These are phyloP conservation scores for Pseudococcus jackbeardsleyi DNA, from an alignment of 2,888 invertebrate genomes.

Conservation along the genomic window DNA sequence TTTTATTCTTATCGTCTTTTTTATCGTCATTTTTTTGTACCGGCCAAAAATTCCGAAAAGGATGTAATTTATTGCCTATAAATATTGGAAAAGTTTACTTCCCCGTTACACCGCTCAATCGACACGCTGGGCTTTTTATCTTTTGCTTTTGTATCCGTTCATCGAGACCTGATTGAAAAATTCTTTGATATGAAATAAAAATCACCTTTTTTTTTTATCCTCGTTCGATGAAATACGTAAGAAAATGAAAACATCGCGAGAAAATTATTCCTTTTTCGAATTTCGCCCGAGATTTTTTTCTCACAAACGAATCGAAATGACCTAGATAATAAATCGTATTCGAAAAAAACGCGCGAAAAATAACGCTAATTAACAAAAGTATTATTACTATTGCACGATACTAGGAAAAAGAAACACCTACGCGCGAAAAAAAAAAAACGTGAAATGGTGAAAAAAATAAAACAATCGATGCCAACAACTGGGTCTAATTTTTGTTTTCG, in stretches of 20 bases:
- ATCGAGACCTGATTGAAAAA: constrained; percentile 5
- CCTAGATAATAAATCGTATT: background rate
- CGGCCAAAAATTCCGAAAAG: background rate
- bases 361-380: no score
- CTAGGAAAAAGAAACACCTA: no score
- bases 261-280: background rate
- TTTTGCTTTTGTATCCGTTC: background rate
- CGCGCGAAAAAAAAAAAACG: no score
- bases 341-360: no score
- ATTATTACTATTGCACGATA: no score
- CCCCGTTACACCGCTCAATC: background rate
- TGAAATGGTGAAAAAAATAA: no score
- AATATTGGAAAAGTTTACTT: background rate
- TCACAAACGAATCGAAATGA: background rate
- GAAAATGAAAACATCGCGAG: background rate
- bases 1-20: background rate
- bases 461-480: no score
- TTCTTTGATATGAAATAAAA: background rate
- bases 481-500: no score
- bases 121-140: background rate
- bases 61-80: constrained; percentile 11
- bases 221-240: background rate
- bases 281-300: background rate
- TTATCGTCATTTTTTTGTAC: background rate
- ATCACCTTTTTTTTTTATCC: background rate